phyloP scores from a whole-genome alignment of 2,888 invertebrate species.

The Orchestes rusci region DNA sequence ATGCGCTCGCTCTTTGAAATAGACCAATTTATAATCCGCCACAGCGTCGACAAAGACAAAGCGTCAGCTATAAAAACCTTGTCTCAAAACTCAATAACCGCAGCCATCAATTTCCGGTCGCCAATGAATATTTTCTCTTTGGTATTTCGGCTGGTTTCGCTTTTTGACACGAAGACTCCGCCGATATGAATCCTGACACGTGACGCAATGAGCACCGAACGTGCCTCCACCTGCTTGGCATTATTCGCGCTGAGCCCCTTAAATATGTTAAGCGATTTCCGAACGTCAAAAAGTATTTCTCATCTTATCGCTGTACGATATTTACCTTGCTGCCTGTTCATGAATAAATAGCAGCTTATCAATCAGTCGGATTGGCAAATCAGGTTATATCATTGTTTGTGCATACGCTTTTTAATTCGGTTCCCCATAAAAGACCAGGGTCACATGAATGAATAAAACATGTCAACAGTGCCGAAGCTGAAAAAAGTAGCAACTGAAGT shows the following conservation, averaged over 20 bases:
- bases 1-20: too few species aligned
- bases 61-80: constrained; percentile 7
- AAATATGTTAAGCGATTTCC: constrained; percentile 25
- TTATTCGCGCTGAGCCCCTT: constrained; percentile 17
- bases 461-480: too few species aligned
- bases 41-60: constrained; percentile 9
- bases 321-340: too few species aligned
- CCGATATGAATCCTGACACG: constrained; percentile 29
- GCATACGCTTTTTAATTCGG: too few species aligned
- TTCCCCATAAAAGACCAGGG: too few species aligned
- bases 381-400: too few species aligned
- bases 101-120: constrained; percentile 9
- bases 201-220: constrained; percentile 33
- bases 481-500: too few species aligned
- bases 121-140: constrained; percentile 20
- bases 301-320: constrained; percentile 23
- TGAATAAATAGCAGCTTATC: too few species aligned
- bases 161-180: constrained; percentile 25
- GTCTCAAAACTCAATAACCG: constrained; percentile 14
- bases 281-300: constrained; percentile 20
- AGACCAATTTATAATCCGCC: too few species aligned
- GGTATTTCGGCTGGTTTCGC: constrained; percentile 17
- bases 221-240: constrained; percentile 26
- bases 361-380: too few species aligned
- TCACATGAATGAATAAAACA: too few species aligned